phyloP scores from a whole-genome alignment of 92 coral and sea anemone species.

The Zoanthus sansibaricus region DNA sequence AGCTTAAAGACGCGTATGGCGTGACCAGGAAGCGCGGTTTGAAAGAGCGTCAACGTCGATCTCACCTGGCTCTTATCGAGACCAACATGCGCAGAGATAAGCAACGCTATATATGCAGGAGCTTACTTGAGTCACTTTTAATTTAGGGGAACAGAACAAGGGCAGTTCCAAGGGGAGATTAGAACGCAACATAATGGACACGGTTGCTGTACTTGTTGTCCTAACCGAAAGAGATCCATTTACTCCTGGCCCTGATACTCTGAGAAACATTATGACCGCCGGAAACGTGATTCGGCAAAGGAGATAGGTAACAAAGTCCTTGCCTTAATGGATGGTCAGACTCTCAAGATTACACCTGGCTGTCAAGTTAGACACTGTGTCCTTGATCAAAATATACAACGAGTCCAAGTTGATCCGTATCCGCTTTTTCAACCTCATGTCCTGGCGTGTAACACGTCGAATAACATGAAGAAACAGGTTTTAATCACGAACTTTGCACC shows the following conservation, averaged over 20 bases:
- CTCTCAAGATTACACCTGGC: background rate
- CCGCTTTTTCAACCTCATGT: conserved; percentile 54
- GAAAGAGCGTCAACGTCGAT: too few species aligned
- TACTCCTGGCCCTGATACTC: conserved; percentile 13
- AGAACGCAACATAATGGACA: background rate
- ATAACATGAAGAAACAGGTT: background rate
- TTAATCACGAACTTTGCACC: background rate
- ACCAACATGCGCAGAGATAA: too few species aligned
- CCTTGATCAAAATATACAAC: conserved; percentile 7
- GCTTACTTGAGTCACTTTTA: too few species aligned
- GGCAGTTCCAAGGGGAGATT: too few species aligned
- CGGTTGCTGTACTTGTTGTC: conserved; percentile 13
- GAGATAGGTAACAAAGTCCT: conserved; percentile 21
- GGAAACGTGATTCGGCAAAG: conserved; percentile 9
- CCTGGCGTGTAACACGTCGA: background rate
- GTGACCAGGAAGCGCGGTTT: too few species aligned
- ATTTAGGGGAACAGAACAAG: too few species aligned
- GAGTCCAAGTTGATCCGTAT: conserved; percentile 20
- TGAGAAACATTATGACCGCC: conserved; percentile 34
- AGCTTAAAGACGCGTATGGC: too few species aligned
- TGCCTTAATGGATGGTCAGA: conserved; percentile 18
- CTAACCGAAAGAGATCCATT: conserved; percentile 36
- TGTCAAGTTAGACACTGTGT: background rate
- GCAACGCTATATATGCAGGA: too few species aligned
- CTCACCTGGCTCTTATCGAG: too few species aligned